Evolutionary conservation across 2,113 vertebrate genomes (phyloP).

Genomic region (Erythrocercus mccallii): DNA sequence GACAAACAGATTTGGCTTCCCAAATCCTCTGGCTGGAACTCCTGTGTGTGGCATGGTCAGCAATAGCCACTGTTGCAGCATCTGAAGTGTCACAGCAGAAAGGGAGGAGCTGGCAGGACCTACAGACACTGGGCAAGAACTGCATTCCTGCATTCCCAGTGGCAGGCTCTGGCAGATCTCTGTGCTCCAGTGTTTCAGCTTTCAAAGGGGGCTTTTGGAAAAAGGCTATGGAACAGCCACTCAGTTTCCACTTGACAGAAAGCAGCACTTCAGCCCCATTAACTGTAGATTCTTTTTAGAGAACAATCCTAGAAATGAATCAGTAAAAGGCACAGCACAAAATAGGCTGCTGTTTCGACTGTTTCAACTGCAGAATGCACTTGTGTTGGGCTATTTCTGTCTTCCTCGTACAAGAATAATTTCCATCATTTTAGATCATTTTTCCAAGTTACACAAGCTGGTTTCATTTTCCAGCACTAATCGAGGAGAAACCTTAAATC

Average conservation of each 20-base stretch:
- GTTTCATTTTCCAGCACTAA: not conserved
- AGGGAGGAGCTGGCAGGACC: not conserved
- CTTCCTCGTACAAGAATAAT: not conserved
- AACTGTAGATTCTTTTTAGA: constrained; percentile 28
- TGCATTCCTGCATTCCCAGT: not conserved
- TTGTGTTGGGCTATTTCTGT: constrained; percentile 45
- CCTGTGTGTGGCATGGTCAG: fast-evolving
- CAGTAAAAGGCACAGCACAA: constrained; percentile 5
- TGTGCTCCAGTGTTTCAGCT: constrained; percentile 15
- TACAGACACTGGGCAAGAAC: not conserved
- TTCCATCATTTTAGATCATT: constrained; percentile 13
- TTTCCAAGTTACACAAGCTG: constrained; percentile 5
- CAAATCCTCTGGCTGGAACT: not conserved
- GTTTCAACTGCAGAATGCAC: not conserved
- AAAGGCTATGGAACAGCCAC: not conserved
- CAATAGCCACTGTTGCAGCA: fast-evolving
- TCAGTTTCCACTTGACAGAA: constrained; percentile 23
- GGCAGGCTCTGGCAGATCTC: not conserved
- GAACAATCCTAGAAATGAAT: not conserved
- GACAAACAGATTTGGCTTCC: not conserved
- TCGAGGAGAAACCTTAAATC: not conserved
- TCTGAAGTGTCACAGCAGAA: not conserved
- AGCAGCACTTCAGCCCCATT: constrained; percentile 23
- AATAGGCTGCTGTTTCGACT: constrained; percentile 35
- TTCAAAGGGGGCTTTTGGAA: constrained; percentile 22